These are phyloP conservation scores for Melierax canorus DNA, from an alignment of 2,113 vertebrate species.

Conservation along the genomic window DNA sequence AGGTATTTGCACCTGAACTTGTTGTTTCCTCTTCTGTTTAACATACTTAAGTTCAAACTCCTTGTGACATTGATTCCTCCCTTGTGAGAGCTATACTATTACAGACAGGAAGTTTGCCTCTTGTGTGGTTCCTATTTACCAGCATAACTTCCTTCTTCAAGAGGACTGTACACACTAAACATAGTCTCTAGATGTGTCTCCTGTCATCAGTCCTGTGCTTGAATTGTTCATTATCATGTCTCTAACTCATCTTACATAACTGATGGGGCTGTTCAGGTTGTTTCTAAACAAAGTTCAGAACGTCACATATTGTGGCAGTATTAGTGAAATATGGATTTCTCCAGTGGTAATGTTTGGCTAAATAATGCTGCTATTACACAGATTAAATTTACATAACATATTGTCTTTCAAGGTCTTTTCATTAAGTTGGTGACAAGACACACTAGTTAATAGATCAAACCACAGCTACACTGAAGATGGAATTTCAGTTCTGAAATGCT, in stretches of 20 bases:
- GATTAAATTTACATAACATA: conserved; percentile 29
- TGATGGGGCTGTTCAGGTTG: background rate
- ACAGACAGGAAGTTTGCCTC: background rate
- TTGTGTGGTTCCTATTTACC: background rate
- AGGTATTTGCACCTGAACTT: background rate
- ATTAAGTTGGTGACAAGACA: conserved; percentile 19
- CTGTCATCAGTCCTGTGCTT: background rate
- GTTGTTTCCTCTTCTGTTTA: background rate
- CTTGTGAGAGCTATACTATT: background rate
- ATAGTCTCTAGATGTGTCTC: background rate
- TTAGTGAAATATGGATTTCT: background rate
- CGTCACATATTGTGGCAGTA: background rate
- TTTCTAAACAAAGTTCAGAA: background rate
- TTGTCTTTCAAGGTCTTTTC: background rate
- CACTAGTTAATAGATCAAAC: background rate
- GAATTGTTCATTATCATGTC: background rate
- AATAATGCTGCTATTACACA: background rate
- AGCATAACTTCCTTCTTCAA: background rate
- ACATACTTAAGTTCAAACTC: background rate
- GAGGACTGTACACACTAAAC: background rate
- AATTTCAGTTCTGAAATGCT: background rate
- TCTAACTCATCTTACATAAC: background rate
- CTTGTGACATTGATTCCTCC: background rate
- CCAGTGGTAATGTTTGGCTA: background rate
- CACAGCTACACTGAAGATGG: background rate